These are phyloP conservation scores for Tricholaema leucomelas DNA, from an alignment of 2,113 vertebrate genomes.

Conservation along the genomic window DNA sequence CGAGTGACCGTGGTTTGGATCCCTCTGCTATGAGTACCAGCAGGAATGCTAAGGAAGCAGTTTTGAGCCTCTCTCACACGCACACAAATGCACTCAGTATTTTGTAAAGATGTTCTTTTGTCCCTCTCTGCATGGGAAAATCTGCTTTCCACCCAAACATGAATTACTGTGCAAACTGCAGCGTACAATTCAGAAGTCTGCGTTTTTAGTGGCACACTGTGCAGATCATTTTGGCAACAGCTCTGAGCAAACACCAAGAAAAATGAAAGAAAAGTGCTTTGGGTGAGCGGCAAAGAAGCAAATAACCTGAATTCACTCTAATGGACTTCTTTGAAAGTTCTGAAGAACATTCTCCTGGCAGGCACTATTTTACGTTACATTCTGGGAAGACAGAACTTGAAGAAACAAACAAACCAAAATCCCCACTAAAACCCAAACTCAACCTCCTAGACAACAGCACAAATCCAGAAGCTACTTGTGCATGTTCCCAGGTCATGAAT, in stretches of 20 bases:
- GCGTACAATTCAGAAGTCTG: constrained; percentile 5
- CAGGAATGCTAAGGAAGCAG: neutral
- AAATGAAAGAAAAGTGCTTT: neutral
- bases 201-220: constrained; percentile 13
- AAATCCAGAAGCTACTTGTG: neutral
- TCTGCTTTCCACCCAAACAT: constrained; percentile 52
- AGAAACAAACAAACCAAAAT: neutral
- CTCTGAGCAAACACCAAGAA: constrained; percentile 22
- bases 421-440: neutral
- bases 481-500: neutral
- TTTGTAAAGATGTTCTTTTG: constrained; percentile 52
- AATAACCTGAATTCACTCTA: constrained; percentile 12
- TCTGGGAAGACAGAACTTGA: neutral
- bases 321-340: neutral
- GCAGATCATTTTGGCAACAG: constrained; percentile 35
- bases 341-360: neutral
- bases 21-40: neutral
- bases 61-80: neutral
- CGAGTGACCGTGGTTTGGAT: neutral
- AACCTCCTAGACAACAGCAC: neutral
- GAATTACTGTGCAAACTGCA: constrained; percentile 40
- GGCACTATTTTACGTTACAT: neutral
- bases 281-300: neutral
- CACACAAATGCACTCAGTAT: neutral
- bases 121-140: constrained; percentile 52